Percentiles rank a stretch among this genome's conserved stretches.
phyloP scores from a whole-genome alignment of 1,140 invertebrate genomes.

The Pseudomyrmex concolor region DNA sequence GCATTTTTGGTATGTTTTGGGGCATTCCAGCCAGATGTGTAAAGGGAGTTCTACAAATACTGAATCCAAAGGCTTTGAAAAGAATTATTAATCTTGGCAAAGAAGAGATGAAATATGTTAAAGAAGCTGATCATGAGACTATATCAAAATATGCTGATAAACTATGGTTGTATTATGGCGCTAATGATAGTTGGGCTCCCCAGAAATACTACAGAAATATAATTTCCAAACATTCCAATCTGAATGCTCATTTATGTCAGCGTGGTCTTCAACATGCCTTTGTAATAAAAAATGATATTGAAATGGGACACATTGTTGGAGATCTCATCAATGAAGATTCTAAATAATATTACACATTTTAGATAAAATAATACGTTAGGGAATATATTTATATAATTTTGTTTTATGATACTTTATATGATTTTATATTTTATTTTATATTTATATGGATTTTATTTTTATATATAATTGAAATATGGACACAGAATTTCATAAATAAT shows the following conservation, averaged over 20 bases:
- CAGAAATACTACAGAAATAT: conserved; percentile 88
- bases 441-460: too few species aligned
- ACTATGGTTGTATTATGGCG: conserved; percentile 91
- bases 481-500: too few species aligned
- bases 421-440: too few species aligned
- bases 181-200: conserved; percentile 91
- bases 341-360: not conserved
- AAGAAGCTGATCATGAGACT: conserved; percentile 86
- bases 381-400: too few species aligned
- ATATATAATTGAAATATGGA: too few species aligned
- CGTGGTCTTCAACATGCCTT: conserved; percentile 90
- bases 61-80: conserved; percentile 85
- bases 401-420: too few species aligned
- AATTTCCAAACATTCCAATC: conserved; percentile 86
- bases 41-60: conserved; percentile 84
- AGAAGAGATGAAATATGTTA: conserved; percentile 88
- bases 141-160: conserved; percentile 86
- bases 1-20: conserved; percentile 84
- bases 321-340: conserved; percentile 84
- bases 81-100: conserved; percentile 87
- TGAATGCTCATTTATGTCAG: conserved; percentile 88
- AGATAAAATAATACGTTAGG: too few species aligned
- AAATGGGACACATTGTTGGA: conserved; percentile 87
- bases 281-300: conserved; percentile 87
- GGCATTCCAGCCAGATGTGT: conserved; percentile 82